Base-by-base conservation (phyloP, 2,113 vertebrate species). In the Microcebus jonahi region DNA sequence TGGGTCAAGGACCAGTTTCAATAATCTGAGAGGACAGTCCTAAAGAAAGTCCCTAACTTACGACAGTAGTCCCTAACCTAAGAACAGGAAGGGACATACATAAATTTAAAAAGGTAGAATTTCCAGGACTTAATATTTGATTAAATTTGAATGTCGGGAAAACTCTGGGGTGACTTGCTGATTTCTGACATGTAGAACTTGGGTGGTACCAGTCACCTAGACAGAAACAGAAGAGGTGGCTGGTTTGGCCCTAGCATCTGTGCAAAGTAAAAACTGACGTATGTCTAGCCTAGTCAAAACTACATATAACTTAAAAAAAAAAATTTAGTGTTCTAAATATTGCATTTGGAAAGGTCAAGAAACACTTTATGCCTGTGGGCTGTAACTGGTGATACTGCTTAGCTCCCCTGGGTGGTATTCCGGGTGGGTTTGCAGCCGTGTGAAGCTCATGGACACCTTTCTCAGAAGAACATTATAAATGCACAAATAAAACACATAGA, bases 401-500 rank as follows among this genome's bases (percentile, higher is more conserved):
- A 59, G 8, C 39, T 61, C 34, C 91, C 45, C 59, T n/a, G 12
- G 59, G 29, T 67, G 20, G 70, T 79, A 27, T 8, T 17, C 21
- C 53, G 39, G 25, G 29, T 59, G 17, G 36, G 17, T 67, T 88
- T 1, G 42, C 42, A 94, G n/a, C 23, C 17, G 3, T 53, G 53
- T 70, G 71, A 96, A 75, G 63, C 6, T 23, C 53, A 59, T 2
- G 3, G 71, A 61, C 11, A 6, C 14, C 18, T 2, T 73, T 88
- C 53, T 70, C 29, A 77, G 92, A 65, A 96, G 31, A 90, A 50
- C 11, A 89, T 82, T 94, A 81, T 57, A 75, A 92, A 80, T 21
- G 34, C 29, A 65, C 57, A 95, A 80, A 80, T 94, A 88, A 92
- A 91, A 91, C 21, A 81, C 36, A 88, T 14, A 65, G 42, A 25